A percentile compares a stretch with the other conserved stretches of the same genome.
These are phyloP conservation scores for Drosophila helvetica DNA, from an alignment of 2,888 invertebrate genomes.

Conservation along the genomic window DNA sequence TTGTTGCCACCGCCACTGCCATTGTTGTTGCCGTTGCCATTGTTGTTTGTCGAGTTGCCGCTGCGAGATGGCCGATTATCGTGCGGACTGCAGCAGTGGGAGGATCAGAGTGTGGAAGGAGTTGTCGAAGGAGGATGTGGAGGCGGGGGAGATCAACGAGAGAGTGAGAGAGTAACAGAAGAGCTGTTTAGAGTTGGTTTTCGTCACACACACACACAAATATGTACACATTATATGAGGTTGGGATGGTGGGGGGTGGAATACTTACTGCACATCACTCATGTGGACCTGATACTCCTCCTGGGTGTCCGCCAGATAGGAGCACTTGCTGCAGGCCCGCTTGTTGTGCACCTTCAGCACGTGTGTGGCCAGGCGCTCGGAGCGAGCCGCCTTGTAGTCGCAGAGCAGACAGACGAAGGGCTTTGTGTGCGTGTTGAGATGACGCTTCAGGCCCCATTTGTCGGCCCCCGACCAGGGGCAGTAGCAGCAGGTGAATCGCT, in stretches of 20 bases:
- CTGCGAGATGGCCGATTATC: constrained; percentile 82
- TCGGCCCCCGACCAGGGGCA: constrained; percentile 97
- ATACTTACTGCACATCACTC: constrained; percentile 90
- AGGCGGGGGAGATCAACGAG: constrained; percentile 13
- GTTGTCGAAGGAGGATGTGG: background rate
- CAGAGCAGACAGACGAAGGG: constrained; percentile 95
- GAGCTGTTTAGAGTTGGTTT: constrained; percentile 47
- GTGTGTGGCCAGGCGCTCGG: constrained; percentile 94
- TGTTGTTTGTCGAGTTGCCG: constrained; percentile 74
- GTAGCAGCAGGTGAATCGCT: constrained; percentile 93
- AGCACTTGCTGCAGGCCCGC: constrained; percentile 94
- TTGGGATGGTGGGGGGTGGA: background rate
- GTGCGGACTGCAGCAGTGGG: constrained; percentile 74
- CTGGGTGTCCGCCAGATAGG: constrained; percentile 93
- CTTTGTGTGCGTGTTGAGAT: constrained; percentile 96
- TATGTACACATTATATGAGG: background rate
- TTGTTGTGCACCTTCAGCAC: constrained; percentile 96
- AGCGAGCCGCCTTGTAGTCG: constrained; percentile 96
- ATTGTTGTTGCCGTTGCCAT: constrained; percentile 66
- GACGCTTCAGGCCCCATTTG: constrained; percentile 96
- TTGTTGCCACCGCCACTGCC: constrained; percentile 38
- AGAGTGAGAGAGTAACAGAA: constrained; percentile 26
- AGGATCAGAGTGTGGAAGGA: constrained; percentile 19
- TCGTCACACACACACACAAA: constrained; percentile 16
- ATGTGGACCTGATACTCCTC: constrained; percentile 91